Base-by-base conservation (phyloP, 2,888 invertebrate species). In the Myopa tessellatipennis region DNA sequence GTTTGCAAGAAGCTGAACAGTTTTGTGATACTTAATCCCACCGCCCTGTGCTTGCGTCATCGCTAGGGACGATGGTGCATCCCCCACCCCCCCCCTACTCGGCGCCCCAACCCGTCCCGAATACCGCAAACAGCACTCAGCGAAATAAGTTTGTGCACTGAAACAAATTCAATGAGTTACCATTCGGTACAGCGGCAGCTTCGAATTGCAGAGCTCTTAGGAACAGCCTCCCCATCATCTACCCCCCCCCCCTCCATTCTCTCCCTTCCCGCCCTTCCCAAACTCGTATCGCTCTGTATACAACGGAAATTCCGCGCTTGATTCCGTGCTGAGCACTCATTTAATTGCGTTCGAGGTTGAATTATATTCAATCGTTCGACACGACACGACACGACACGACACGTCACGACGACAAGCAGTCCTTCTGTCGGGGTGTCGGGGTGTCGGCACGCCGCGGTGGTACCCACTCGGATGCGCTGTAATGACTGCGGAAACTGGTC, bases 301-400 rank as follows among this genome's bases (percentile, higher is more conserved):
- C 55, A 63, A 71, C 77, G 78, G 78, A 78, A 75, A 65, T 72
- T 45, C 55, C 71, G 74, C 55, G 40, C 60, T 72, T 58, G 72
- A 60, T 72, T 72, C 60, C 26, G 55, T 38, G 26, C 67, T 38
- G 55, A 74, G 74, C 40, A 77, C 70, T 12, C 78, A 78, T 76
- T 77, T 79, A 79, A 79, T 79, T 79, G 78, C 75, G 77, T 79
- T 79, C 74, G 74, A 77, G 73, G 77, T 63, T 74, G 55, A 79
- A 79, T 81, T 77, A 72, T 69, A 77, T 80, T 78, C 78, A 77
- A 80, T 79, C 77, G 71, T 60, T 74, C 58, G 68, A 70, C 63
- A 50, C 67, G 55, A 60, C 34, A 18, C 76, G 52, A 38, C n/a
- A 18, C 26, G 60, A 45, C 75, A 16, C 50, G 60, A 76, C 36